These are phyloP conservation scores for Psammodynastes pulverulentus DNA, from an alignment of 2,113 vertebrate species.

Conservation along the genomic window DNA sequence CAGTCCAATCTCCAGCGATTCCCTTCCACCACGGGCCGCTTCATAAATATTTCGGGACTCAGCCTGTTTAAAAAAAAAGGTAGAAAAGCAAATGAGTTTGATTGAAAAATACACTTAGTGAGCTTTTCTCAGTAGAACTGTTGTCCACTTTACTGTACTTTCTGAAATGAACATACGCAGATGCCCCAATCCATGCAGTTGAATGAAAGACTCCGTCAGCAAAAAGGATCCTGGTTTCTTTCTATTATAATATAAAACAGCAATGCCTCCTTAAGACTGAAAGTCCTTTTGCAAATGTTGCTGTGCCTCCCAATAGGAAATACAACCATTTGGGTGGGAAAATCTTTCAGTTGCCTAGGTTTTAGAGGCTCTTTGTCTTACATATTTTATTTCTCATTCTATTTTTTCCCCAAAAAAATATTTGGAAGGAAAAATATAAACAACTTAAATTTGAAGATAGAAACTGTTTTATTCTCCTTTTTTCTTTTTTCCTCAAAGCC, in stretches of 20 bases:
- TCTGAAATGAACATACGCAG: not conserved
- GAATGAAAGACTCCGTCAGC: not conserved
- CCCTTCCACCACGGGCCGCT: slow-evolving; percentile 93
- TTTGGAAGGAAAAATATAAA: not conserved
- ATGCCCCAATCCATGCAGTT: not conserved
- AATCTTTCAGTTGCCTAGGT: not conserved
- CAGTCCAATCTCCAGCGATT: slow-evolving; percentile 94
- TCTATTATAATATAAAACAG: not conserved
- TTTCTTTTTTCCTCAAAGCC: not conserved
- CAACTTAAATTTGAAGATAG: not conserved
- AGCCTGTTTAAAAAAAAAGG: slow-evolving; percentile 74
- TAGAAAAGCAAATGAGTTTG: slow-evolving; percentile 10
- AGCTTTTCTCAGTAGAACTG: not conserved
- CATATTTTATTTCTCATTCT: not conserved
- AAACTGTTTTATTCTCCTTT: not conserved
- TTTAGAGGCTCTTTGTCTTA: not conserved
- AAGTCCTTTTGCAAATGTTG: not conserved
- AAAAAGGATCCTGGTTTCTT: not conserved
- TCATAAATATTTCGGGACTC: slow-evolving; percentile 97
- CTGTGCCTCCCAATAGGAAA: not conserved
- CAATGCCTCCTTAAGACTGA: not conserved
- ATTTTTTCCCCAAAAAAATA: not conserved
- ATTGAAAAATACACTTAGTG: slow-evolving; percentile 40
- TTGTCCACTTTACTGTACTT: not conserved
- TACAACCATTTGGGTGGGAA: not conserved